Percentiles rank a stretch among this genome's conserved stretches.
phyloP scores from a whole-genome alignment of 2,888 invertebrate genomes.

The Tolmerus cingulatus region DNA sequence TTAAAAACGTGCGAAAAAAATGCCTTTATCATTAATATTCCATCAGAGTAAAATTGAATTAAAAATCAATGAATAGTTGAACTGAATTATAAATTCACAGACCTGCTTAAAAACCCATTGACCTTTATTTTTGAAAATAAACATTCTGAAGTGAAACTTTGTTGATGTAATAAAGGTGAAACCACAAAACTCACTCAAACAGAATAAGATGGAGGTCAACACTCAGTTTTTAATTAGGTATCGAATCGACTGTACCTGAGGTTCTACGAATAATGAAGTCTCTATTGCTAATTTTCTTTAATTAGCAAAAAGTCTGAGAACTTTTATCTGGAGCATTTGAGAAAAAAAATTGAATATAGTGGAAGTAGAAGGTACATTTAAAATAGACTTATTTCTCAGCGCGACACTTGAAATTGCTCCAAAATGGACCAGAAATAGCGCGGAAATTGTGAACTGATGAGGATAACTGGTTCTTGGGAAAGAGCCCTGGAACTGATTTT shows the following conservation, averaged over 20 bases:
- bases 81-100: neutral
- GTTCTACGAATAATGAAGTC: neutral
- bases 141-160: neutral
- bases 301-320: neutral
- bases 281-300: neutral
- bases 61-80: neutral
- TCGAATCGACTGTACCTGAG: neutral
- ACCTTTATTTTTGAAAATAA: neutral
- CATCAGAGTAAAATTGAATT: neutral
- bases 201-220: neutral
- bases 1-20: neutral
- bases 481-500: conserved; percentile 4
- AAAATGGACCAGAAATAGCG: neutral
- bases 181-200: neutral
- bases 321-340: neutral
- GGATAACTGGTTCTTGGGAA: conserved; percentile 30
- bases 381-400: neutral
- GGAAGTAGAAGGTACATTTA: neutral
- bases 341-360: neutral
- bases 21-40: neutral
- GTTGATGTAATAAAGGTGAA: neutral
- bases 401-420: conserved; percentile 14
- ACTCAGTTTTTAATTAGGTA: neutral
- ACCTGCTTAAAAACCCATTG: neutral
- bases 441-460: conserved; percentile 17